Conservation (phyloP, 2,113 vertebrate genomes). For the Epinephelus fuscoguttatus region DNA sequence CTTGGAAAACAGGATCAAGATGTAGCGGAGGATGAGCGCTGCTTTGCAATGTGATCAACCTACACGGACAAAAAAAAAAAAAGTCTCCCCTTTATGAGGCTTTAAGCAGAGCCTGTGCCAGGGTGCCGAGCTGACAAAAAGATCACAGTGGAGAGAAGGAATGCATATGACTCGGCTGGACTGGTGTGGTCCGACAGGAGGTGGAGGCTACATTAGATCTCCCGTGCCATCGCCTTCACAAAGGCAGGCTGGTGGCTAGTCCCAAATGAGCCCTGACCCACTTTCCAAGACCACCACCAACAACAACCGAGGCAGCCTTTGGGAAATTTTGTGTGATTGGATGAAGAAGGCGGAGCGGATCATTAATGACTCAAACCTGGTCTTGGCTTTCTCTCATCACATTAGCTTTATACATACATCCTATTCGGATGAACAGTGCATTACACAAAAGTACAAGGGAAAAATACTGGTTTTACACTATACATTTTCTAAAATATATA, state of each 20-base stretch:
- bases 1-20: constrained; percentile 49
- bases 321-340: constrained; percentile 51
- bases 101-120: constrained; percentile 82
- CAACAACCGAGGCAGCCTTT: constrained; percentile 50
- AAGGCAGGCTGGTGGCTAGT: constrained; percentile 33
- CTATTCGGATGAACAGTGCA: constrained; percentile 92
- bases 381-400: constrained; percentile 77
- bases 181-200: constrained; percentile 73
- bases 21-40: constrained; percentile 45
- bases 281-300: constrained; percentile 33
- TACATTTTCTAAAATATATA: constrained; percentile 99
- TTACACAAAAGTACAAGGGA: constrained; percentile 95
- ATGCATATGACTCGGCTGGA: constrained; percentile 90
- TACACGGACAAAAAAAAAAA: constrained; percentile 53
- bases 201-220: constrained; percentile 80
- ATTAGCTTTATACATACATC: constrained; percentile 85
- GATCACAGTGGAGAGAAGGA: constrained; percentile 95
- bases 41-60: constrained; percentile 74
- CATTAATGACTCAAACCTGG: constrained; percentile 72
- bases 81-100: constrained; percentile 78
- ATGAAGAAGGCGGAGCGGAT: constrained; percentile 55
- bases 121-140: constrained; percentile 72
- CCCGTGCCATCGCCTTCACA: constrained; percentile 19
- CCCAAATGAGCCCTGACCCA: constrained; percentile 30
- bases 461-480: constrained; percentile 98